These are phyloP conservation scores for Ephialtes manifestator DNA, from an alignment of 2,888 invertebrate species.

Conservation along the genomic window DNA sequence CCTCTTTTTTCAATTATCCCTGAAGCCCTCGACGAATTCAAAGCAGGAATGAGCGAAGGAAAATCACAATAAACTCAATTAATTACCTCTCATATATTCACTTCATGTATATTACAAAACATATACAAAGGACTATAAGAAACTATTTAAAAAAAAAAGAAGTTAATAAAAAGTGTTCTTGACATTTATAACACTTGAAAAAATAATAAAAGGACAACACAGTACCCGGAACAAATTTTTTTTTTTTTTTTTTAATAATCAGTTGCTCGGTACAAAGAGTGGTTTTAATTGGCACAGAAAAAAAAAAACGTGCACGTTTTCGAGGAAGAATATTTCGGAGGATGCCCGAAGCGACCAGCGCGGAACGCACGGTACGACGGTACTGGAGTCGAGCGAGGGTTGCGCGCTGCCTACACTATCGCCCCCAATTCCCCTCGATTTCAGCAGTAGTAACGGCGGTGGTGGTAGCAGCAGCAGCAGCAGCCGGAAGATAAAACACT, in stretches of 20 bases:
- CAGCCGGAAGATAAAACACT: not conserved
- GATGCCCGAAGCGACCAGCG: slow-evolving; percentile 61
- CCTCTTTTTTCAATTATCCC: too few species aligned
- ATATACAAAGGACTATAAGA: not conserved
- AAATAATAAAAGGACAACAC: not conserved
- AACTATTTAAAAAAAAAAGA: not conserved
- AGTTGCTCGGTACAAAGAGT: too few species aligned
- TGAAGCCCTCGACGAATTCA: too few species aligned
- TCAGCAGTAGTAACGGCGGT: slow-evolving; percentile 13
- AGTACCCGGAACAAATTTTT: not conserved
- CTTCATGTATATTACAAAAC: not conserved
- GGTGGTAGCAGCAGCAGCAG: slow-evolving; percentile 13
- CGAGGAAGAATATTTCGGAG: slow-evolving; percentile 31
- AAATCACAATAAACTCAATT: too few species aligned
- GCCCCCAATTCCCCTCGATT: slow-evolving; percentile 20
- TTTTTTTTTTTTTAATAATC: not conserved
- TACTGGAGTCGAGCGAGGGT: slow-evolving; percentile 50
- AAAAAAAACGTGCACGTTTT: slow-evolving; percentile 10
- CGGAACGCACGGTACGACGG: slow-evolving; percentile 60
- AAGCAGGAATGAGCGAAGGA: too few species aligned
- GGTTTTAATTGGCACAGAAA: not conserved
- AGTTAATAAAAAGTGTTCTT: not conserved
- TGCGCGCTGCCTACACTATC: slow-evolving; percentile 55
- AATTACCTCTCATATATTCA: not conserved
- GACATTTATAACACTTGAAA: not conserved